Conservation (phyloP, 2,888 invertebrate species). For the Stratiomys singularior region DNA sequence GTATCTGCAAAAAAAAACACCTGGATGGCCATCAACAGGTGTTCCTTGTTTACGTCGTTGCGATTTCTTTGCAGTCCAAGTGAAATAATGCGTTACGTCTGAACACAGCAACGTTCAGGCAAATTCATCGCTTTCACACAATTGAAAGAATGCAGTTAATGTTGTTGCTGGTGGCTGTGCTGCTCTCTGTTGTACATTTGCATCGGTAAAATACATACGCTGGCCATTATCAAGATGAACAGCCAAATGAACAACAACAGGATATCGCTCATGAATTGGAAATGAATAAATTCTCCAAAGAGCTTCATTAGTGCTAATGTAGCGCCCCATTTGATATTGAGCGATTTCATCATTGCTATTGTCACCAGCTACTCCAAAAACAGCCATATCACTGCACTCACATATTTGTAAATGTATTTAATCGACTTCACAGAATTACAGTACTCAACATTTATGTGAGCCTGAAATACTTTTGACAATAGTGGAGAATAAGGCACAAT, state of each 20-base stretch:
- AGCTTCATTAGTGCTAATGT: constrained; percentile 53
- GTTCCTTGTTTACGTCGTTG: too few relatives aligned
- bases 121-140: too few relatives aligned
- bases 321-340: constrained; percentile 50
- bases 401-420: constrained; percentile 63
- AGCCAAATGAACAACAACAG: constrained; percentile 53
- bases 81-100: too few relatives aligned
- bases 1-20: too few relatives aligned
- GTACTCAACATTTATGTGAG: constrained; percentile 61
- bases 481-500: constrained; percentile 58
- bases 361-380: constrained; percentile 52
- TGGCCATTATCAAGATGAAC: constrained; percentile 55
- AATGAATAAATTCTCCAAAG: too few relatives aligned
- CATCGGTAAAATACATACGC: constrained; percentile 58
- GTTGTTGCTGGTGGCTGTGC: constrained; percentile 54
- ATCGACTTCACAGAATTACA: constrained; percentile 62
- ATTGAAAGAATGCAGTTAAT: constrained; percentile 59
- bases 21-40: too few relatives aligned
- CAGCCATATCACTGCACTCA: constrained; percentile 60
- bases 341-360: constrained; percentile 41
- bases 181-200: constrained; percentile 55
- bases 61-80: too few relatives aligned
- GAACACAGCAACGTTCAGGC: too few relatives aligned
- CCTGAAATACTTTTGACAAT: constrained; percentile 55
- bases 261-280: constrained; percentile 5